phyloP scores from a whole-genome alignment of 1,140 invertebrate species.

The Bursaphelenchus mucronatus region DNA sequence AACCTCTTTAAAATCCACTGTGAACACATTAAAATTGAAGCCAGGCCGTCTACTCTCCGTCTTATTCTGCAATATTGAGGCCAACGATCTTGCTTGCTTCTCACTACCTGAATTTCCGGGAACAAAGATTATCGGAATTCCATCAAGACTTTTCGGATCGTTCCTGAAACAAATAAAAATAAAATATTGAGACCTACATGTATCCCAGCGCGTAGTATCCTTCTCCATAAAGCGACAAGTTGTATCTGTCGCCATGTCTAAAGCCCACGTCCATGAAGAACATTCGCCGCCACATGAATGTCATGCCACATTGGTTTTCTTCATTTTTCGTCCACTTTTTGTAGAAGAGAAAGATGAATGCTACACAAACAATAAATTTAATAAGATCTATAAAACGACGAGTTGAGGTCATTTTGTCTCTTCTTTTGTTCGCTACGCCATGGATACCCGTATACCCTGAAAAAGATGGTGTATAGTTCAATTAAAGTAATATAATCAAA shows the following conservation, averaged over 20 bases:
- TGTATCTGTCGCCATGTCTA: conserved; percentile 31
- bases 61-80: conserved; percentile 48
- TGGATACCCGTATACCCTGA: too few relatives aligned
- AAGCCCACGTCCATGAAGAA: conserved; percentile 36
- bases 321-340: too few relatives aligned
- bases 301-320: conserved; percentile 20
- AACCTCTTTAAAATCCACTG: conserved; percentile 49
- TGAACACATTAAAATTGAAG: conserved; percentile 49
- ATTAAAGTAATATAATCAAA: too few relatives aligned
- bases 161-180: conserved; percentile 25
- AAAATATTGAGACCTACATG: conserved; percentile 27
- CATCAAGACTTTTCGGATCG: conserved; percentile 19
- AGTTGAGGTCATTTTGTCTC: too few relatives aligned
- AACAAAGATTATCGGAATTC: conserved; percentile 46
- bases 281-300: conserved; percentile 43
- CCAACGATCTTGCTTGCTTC: conserved; percentile 46
- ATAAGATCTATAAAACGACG: too few relatives aligned
- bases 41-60: conserved; percentile 31
- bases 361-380: too few relatives aligned
- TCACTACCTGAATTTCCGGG: conserved; percentile 51
- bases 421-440: too few relatives aligned
- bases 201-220: conserved; percentile 33
- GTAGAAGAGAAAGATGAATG: too few relatives aligned
- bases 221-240: conserved; percentile 43
- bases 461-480: too few relatives aligned